These are phyloP conservation scores for Echiichthys vipera DNA, from an alignment of 2,797 vertebrate genomes.

Conservation along the genomic window DNA sequence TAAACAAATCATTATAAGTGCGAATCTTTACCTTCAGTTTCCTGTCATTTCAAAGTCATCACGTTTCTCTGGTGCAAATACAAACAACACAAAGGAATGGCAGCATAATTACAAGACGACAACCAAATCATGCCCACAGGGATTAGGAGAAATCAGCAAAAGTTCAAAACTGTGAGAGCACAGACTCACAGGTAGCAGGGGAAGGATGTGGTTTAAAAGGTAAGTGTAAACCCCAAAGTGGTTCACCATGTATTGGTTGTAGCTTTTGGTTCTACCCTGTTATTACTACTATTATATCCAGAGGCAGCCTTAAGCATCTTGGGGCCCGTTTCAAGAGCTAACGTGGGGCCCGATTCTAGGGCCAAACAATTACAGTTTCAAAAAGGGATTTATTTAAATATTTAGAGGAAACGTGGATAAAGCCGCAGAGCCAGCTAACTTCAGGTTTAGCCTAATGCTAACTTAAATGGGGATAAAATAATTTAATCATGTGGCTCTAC, in stretches of 20 bases:
- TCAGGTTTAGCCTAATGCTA: too few relatives aligned
- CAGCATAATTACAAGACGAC: conserved; percentile 15
- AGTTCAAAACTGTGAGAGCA: background rate
- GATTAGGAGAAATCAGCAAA: background rate
- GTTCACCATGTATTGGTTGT: background rate
- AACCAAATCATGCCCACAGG: background rate
- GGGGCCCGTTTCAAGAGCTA: too few relatives aligned
- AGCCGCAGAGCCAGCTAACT: too few relatives aligned
- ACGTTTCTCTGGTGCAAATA: conserved; percentile 40
- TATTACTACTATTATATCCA: background rate
- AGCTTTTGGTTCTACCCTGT: background rate
- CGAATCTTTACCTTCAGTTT: conserved; percentile 12
- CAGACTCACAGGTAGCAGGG: background rate
- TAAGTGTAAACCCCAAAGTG: background rate
- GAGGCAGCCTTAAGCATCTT: too few relatives aligned
- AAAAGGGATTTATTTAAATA: too few relatives aligned
- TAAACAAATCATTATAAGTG: conserved; percentile 11
- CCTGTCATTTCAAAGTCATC: background rate
- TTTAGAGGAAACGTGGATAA: too few relatives aligned
- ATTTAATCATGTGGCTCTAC: too few relatives aligned
- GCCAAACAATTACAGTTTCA: too few relatives aligned
- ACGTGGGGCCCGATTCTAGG: too few relatives aligned
- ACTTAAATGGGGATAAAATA: too few relatives aligned
- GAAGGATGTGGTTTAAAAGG: background rate
- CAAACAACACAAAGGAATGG: conserved; percentile 16